Evolutionary conservation across 1,140 invertebrate genomes (phyloP).

Genomic region (Rhyzopertha dominica): DNA sequence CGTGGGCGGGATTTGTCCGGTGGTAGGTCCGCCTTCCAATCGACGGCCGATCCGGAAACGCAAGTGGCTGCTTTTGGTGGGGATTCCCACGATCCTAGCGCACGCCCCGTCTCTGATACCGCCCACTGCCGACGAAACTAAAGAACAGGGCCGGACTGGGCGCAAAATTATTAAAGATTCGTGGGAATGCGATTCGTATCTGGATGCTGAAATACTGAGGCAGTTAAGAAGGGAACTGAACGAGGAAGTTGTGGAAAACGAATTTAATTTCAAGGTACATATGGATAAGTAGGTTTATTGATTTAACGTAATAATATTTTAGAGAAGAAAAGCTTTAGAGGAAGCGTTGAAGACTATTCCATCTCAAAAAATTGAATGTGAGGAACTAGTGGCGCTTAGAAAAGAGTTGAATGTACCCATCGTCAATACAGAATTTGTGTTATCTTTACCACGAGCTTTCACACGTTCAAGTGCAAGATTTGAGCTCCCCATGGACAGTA

Average conservation of each 20-base stretch:
- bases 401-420: conserved; percentile 55
- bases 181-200: conserved; percentile 32
- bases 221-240: conserved; percentile 61
- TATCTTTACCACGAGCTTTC: conserved; percentile 59
- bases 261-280: conserved; percentile 59
- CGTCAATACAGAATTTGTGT: conserved; percentile 50
- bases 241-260: conserved; percentile 60
- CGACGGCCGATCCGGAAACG: conserved; percentile 55
- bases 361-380: conserved; percentile 76
- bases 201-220: conserved; percentile 58
- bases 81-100: conserved; percentile 54
- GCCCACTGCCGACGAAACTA: conserved; percentile 16
- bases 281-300: conserved; percentile 18
- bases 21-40: conserved; percentile 47
- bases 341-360: conserved; percentile 56
- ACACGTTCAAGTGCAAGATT: conserved; percentile 59
- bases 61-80: conserved; percentile 54
- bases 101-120: conserved; percentile 50
- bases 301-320: conserved; percentile 24
- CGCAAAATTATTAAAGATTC: conserved; percentile 5
- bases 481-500: conserved; percentile 57
- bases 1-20: conserved; percentile 49
- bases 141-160: conserved; percentile 30
- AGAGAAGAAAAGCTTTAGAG: conserved; percentile 57
- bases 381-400: conserved; percentile 87